Conservation (phyloP, 1,140 invertebrate species). For the Saxidomus purpurata region DNA sequence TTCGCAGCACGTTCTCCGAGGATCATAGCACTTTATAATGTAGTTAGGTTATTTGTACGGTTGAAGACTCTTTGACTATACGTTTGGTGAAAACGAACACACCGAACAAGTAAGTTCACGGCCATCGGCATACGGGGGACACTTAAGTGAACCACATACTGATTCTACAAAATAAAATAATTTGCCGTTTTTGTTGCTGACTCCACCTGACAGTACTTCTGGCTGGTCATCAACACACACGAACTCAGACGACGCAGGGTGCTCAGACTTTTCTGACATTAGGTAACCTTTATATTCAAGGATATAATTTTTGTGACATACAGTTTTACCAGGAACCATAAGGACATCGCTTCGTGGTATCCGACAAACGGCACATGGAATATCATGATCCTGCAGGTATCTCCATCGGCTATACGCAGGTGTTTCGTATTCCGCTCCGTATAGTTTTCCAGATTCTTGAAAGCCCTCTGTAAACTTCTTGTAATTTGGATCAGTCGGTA, state of each 20-base stretch:
- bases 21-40: too few relatives aligned
- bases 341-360: slow-evolving; percentile 35
- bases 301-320: slow-evolving; percentile 85
- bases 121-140: slow-evolving; percentile 65
- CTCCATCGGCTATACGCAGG: slow-evolving; percentile 71
- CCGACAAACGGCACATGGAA: slow-evolving; percentile 69
- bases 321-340: slow-evolving; percentile 83
- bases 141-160: slow-evolving; percentile 64
- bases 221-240: slow-evolving; percentile 68
- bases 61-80: too few relatives aligned
- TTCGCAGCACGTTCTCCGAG: too few relatives aligned
- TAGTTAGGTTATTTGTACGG: too few relatives aligned
- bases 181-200: slow-evolving; percentile 38
- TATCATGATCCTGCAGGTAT: slow-evolving; percentile 26
- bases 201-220: slow-evolving; percentile 37
- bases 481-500: slow-evolving; percentile 49
- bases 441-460: slow-evolving; percentile 21
- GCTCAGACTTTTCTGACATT: slow-evolving; percentile 22
- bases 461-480: not conserved
- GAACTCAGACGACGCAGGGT: slow-evolving; percentile 44
- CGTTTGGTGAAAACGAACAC: slow-evolving; percentile 61
- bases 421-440: slow-evolving; percentile 70
- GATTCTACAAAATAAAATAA: slow-evolving; percentile 67
- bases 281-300: slow-evolving; percentile 70
- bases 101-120: slow-evolving; percentile 71